A percentile compares a stretch with the other conserved stretches of the same genome.
Conservation (phyloP, 37 sponge, comb jelly and placozoan species). For the Geodia barretti region DNA sequence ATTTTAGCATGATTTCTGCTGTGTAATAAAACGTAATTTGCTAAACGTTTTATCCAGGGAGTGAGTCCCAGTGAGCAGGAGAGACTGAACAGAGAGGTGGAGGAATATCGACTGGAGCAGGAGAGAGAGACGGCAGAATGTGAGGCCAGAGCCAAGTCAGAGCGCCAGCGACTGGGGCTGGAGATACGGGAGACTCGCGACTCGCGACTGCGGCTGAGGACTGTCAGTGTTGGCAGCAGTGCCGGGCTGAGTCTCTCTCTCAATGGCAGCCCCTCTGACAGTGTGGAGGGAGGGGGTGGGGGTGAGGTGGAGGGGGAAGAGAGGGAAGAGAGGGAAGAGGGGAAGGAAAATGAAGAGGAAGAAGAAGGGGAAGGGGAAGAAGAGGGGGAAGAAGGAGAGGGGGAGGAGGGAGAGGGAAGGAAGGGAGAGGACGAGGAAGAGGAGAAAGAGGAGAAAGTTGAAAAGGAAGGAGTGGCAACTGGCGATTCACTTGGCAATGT, state of each 20-base stretch:
- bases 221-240: constrained; percentile 3
- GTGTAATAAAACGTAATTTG: background rate
- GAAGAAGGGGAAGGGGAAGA: background rate
- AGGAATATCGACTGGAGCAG: constrained; percentile 12
- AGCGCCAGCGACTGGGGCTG: constrained; percentile 10
- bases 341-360: background rate
- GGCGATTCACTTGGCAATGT: too few species aligned
- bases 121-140: constrained; percentile 25
- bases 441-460: constrained; percentile 1
- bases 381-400: constrained; percentile 1
- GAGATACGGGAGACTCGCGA: constrained; percentile 22
- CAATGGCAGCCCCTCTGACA: background rate
- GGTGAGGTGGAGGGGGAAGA: background rate
- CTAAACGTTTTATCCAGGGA: constrained; percentile 6
- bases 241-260: constrained; percentile 3
- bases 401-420: constrained; percentile 11
- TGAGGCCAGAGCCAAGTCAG: constrained; percentile 6
- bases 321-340: background rate
- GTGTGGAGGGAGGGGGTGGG: background rate
- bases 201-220: constrained; percentile 11
- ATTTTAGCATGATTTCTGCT: background rate
- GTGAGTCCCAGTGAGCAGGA: constrained; percentile 25
- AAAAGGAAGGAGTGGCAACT: background rate
- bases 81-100: constrained; percentile 12
- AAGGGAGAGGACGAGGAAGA: constrained; percentile 8